Evolutionary conservation across 2,888 invertebrate species (phyloP), one percentile per base, ranked within the genome.

Genomic region (Cephalotes varians): DNA sequence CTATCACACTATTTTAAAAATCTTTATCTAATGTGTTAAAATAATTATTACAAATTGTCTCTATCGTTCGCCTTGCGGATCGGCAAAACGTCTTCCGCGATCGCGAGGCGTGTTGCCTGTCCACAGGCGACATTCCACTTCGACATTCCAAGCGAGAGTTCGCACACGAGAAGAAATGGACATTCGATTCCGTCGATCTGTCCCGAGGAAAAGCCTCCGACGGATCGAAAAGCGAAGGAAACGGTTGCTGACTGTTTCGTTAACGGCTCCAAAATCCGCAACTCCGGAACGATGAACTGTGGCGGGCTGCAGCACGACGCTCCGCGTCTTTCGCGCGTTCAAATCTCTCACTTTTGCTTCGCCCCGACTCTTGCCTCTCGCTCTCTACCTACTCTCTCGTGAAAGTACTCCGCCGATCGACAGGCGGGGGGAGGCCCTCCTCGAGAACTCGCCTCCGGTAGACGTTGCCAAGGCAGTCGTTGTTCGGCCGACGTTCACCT

Each of bases 401-500:
- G 88, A 89, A 89, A 89, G 88, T 89, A 85, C 84, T 71, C 80
- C 54, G 40, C 73, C 80, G 69, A 77, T 44, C 77, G 77, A 18
- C 15, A 65, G 60, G 64, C 79, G 56, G 86, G 80, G 82, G 87
- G 85, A 40, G 28, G 31, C 15, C 31, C 40, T 40, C 54, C 83
- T 86, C 81, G 88, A 64, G 89, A 82, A 87, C 89, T 84, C 15
- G 87, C 82, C 87, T 87, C 87, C 77, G 88, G 82, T 79, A 81
- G 87, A 87, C 85, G 86, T 82, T 64, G 47, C 77, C 79, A 82
- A 69, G 89, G 86, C 88, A 88, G 88, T 88, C 88, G 88, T 87
- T 86, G 83, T 58, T 81, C 71, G 85, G 82, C 85, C 85, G 74
- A 86, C 89, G 88, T 64, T 89, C 89, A 85, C 87, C 88, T 89